Base-by-base conservation (phyloP, 1,140 invertebrate genomes). In the Drosophila nannoptera region DNA sequence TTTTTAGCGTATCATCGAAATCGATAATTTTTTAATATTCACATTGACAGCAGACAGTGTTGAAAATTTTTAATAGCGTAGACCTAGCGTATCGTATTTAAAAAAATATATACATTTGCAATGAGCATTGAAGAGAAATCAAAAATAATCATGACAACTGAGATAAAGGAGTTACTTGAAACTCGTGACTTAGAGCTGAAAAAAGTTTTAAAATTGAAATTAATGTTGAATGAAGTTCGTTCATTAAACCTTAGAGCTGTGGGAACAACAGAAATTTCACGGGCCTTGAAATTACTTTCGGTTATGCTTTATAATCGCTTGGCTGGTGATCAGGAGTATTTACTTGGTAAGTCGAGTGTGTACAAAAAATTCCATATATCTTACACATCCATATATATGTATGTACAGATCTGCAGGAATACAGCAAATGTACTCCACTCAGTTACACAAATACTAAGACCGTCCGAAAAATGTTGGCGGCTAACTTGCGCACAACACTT, bases 391-490 rank as follows among this genome's bases (percentile, higher is more conserved):
- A 8, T 29, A 43, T 14, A 0, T 53, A n/a, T n/a, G n/a, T n/a
- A n/a, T n/a, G n/a, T n/a, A 22, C 22, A 84, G 81, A 67, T 9
- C 49, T 86, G 7, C 66, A 62, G 33, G 64, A 69, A 12, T 49
- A 14, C 22, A 65, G 35, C 12, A 69, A 14, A 5, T 49, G n/a
- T 7, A 69, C 73, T 0, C 53, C 63, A 4, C 46, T 87, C 4
- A 78, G 60, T 42, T 87, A 87, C 14, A 66, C 59, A 4, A 78
- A 87, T n/a, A 54, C 75, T 7, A 87, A 82, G 40, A 43, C 59
- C 2, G 45, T 87, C 11, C 69, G 67, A 9, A 50, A 22, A 0
- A 66, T 60, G 14, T 38, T 87, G 12, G 49, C 50, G 6, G 54
- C 58, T 2, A 62, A 78, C n/a, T 35, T 87, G 0, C 62, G 59